Evolutionary conservation across 2,888 invertebrate species (phyloP), one percentile per base, ranked within the genome.

Genomic region (Ophion ventricosus): DNA sequence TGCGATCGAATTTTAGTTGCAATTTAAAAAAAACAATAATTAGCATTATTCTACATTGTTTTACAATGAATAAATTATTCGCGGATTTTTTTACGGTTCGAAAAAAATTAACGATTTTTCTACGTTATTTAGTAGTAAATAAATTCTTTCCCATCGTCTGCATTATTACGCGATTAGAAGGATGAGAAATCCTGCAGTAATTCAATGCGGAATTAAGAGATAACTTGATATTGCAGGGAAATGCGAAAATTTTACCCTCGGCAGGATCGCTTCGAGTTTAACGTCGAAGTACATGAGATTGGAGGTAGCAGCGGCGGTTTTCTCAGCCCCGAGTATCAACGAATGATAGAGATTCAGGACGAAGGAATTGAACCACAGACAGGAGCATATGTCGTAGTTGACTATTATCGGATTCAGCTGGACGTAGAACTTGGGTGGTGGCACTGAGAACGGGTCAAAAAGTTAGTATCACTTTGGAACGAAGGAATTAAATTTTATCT

Each of bases 351-450:
- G 95, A 94, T 98, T 98, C 77, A 99, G 95, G 49, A 96, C 95
- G 93, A 99, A 99, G 49, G 98, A 97, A 91, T 98, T 98, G 78
- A 98, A 95, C 99, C 99, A 99, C 81, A 99, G 94, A 85, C 98
- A 95, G 78, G 98, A 99, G 85, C 96, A 95, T 78, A 97, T 95
- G 93, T 99, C 99, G 91, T 99, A 96, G 69, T 96, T 96, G 63
- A 99, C 94, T 89, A 97, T 96, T 74, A 99, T 95, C 0, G 99
- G 99, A 93, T 98, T 98, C 40, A 99, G 93, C 91, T 98, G 97
- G 17, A 97, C 96, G 94, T 97, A 99, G 88, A 98, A 95, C 92
- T 98, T 98, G 20, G 99, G 97, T 63, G 98, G 96, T 56, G 99
- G 99, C 87, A 99, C 99, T 99, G 40, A 64, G 25, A 67, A 56